Evolutionary conservation across 1,140 invertebrate species (phyloP).

Genomic region (Leptinotarsa texana): DNA sequence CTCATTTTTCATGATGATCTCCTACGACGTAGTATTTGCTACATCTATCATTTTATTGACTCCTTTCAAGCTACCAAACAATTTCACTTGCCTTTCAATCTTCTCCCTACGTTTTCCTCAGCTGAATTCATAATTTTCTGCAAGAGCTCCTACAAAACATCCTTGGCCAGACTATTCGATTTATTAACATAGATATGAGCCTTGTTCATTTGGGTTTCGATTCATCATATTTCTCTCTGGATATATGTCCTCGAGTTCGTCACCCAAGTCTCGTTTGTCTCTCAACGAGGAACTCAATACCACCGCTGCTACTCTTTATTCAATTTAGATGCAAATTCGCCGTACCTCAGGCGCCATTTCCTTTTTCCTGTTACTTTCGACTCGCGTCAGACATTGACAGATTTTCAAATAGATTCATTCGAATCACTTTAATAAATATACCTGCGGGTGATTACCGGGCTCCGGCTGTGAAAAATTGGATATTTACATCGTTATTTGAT

Average conservation of each 20-base stretch:
- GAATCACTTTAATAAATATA: conserved; percentile 39
- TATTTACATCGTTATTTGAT: conserved; percentile 17
- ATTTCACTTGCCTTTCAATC: no score
- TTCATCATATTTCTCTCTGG: conserved; percentile 38
- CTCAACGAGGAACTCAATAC: conserved; percentile 14
- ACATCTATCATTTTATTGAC: no score
- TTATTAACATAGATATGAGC: conserved; percentile 41
- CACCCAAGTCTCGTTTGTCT: conserved; percentile 33
- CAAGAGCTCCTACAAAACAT: not conserved
- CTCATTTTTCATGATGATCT: no score
- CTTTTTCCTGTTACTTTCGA: conserved; percentile 38
- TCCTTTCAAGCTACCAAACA: no score
- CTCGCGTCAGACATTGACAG: conserved; percentile 42
- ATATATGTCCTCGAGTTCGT: conserved; percentile 30
- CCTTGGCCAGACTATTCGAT: conserved; percentile 4
- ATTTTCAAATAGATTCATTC: conserved; percentile 38
- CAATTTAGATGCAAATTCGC: conserved; percentile 44
- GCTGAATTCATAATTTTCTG: conserved; percentile 2
- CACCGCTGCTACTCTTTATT: conserved; percentile 37
- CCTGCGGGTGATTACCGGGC: conserved; percentile 19
- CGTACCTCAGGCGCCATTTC: conserved; percentile 37
- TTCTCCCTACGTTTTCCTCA: not conserved
- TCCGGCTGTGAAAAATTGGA: conserved; percentile 4
- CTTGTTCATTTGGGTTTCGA: conserved; percentile 34
- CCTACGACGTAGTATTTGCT: no score